Evolutionary conservation across 2,888 invertebrate genomes (phyloP).

Genomic region (Epistrophe grossulariae): DNA sequence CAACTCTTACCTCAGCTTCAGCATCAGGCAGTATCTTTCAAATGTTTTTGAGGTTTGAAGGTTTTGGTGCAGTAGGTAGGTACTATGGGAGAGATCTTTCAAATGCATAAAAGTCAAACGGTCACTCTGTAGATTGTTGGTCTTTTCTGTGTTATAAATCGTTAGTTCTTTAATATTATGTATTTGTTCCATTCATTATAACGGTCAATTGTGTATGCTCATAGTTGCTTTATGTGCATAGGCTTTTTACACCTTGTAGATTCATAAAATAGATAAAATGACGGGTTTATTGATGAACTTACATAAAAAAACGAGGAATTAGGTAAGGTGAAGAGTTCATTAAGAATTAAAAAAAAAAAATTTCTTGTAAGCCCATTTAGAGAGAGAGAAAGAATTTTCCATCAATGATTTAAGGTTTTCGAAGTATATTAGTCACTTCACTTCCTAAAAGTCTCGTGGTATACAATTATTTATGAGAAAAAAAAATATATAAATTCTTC

Average conservation of each 20-base stretch:
- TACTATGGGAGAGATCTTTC: not conserved
- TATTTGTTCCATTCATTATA: slow-evolving; percentile 40
- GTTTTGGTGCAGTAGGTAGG: slow-evolving; percentile 25
- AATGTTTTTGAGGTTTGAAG: not conserved
- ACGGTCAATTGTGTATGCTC: slow-evolving; percentile 34
- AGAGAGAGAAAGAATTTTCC: slow-evolving; percentile 15
- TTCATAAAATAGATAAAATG: slow-evolving; percentile 12
- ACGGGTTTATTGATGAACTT: slow-evolving; percentile 29
- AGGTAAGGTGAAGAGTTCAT: slow-evolving; percentile 20
- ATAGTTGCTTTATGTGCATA: slow-evolving; percentile 47
- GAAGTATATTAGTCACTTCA: slow-evolving; percentile 27
- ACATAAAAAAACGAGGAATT: not conserved
- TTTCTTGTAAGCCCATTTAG: not conserved
- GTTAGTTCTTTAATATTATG: slow-evolving; percentile 33
- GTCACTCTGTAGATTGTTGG: slow-evolving; percentile 7
- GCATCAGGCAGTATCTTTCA: slow-evolving; percentile 20
- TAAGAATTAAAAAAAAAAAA: too few species aligned
- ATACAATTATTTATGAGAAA: slow-evolving; percentile 31
- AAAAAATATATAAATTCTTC: not conserved
- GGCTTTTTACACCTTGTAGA: slow-evolving; percentile 64
- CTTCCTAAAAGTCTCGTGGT: not conserved
- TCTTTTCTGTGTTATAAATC: slow-evolving; percentile 23
- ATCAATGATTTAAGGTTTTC: slow-evolving; percentile 24
- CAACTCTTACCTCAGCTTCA: slow-evolving; percentile 23
- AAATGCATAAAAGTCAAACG: not conserved